Percentiles rank a stretch among this genome's conserved stretches.
phyloP scores from a whole-genome alignment of 1,140 invertebrate species.

The Coptotermes formosanus region DNA sequence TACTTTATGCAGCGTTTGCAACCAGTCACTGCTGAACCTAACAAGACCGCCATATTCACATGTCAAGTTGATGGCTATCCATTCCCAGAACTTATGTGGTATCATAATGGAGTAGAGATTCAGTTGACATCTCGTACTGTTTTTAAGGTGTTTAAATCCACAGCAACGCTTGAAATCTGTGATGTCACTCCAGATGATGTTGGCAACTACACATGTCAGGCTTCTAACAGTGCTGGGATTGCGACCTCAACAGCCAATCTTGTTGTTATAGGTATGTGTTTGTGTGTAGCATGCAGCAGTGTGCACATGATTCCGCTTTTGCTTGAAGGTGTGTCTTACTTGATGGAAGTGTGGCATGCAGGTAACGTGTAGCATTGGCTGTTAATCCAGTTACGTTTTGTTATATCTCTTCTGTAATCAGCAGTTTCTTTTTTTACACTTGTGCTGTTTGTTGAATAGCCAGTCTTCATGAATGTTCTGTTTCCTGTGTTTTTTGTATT shows the following conservation, averaged over 20 bases:
- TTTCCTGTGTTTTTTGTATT: too few relatives aligned
- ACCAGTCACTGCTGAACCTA: constrained; percentile 61
- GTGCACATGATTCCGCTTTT: too few relatives aligned
- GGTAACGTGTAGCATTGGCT: too few relatives aligned
- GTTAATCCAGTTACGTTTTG: too few relatives aligned
- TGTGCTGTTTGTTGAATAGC: too few relatives aligned
- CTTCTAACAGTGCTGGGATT: constrained; percentile 72
- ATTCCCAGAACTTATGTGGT: constrained; percentile 72
- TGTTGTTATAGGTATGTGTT: constrained; percentile 60
- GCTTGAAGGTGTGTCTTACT: too few relatives aligned
- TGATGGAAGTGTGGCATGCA: too few relatives aligned
- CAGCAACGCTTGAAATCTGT: constrained; percentile 65
- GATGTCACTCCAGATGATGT: constrained; percentile 65
- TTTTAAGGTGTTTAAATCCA: constrained; percentile 58
- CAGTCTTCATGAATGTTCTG: too few relatives aligned
- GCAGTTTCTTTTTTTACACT: too few relatives aligned
- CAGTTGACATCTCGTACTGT: constrained; percentile 60
- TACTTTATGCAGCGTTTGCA: constrained; percentile 68
- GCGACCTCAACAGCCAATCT: constrained; percentile 76
- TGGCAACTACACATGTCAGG: constrained; percentile 76
- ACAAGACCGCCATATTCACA: constrained; percentile 61
- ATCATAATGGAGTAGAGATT: constrained; percentile 69
- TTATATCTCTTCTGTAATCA: too few relatives aligned
- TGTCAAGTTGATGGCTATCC: constrained; percentile 68
- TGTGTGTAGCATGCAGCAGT: constrained; percentile 3